Conservation (phyloP, 35 echinoderm and acorn worm genomes). For the Lytechinus pictus region DNA sequence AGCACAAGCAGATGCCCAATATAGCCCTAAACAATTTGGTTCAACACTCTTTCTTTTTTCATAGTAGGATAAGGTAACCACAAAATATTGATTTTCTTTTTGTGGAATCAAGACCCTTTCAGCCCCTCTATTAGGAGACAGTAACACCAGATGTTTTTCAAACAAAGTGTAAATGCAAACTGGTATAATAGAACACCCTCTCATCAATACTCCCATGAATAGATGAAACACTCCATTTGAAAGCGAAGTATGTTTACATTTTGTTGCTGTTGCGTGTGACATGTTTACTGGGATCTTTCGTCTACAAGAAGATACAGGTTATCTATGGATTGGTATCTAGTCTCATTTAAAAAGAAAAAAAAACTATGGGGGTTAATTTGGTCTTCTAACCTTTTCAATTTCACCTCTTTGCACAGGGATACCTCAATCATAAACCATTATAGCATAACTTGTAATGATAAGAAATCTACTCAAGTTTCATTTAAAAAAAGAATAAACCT, state of each 20-base stretch:
- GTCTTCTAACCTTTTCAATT: no score
- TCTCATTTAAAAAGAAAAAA: no score
- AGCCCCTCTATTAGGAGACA: neutral
- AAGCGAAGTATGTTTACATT: neutral
- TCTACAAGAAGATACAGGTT: neutral
- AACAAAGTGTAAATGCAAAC: neutral
- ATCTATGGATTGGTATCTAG: neutral
- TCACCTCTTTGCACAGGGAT: neutral
- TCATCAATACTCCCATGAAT: neutral
- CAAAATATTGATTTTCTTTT: conserved; percentile 16
- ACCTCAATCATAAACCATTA: no score
- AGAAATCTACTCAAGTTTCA: no score
- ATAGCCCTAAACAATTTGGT: neutral
- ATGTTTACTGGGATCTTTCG: neutral
- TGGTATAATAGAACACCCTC: neutral
- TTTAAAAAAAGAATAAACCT: no score
- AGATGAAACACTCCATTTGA: neutral
- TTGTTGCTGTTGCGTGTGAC: neutral
- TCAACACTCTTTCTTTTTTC: neutral
- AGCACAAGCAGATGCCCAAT: neutral
- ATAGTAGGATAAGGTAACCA: neutral
- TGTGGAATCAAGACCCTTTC: neutral
- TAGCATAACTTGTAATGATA: no score
- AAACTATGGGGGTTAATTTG: no score
- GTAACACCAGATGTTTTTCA: neutral